Evolutionary conservation across 2,113 vertebrate species (phyloP).

Genomic region (Leucosticte australis): DNA sequence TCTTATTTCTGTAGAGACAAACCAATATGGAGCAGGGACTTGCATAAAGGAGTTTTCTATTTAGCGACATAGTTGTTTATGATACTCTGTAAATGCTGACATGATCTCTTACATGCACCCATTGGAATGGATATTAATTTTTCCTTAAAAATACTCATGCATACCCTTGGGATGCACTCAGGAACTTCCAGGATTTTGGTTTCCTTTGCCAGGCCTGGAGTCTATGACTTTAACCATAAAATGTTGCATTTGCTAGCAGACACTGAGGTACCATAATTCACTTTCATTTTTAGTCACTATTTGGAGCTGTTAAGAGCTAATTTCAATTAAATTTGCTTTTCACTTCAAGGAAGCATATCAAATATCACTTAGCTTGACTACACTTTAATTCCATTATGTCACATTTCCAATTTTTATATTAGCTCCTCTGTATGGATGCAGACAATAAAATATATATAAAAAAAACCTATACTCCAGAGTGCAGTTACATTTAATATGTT

Average conservation of each 20-base stretch:
- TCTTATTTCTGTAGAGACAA: not conserved
- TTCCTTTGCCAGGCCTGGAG: not conserved
- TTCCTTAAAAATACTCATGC: not conserved
- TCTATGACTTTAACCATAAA: not conserved
- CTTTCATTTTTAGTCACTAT: conserved; percentile 1
- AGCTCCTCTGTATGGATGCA: not conserved
- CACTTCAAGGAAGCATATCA: conserved; percentile 4
- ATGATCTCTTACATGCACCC: not conserved
- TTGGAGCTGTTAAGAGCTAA: not conserved
- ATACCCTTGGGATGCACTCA: not conserved
- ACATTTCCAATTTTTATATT: conserved; percentile 24
- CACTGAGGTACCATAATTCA: not conserved
- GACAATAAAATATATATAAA: not conserved
- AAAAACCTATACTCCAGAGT: not conserved
- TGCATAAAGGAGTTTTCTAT: not conserved
- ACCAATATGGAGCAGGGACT: not conserved
- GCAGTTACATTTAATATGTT: not conserved
- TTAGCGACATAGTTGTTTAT: not conserved
- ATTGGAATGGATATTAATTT: not conserved
- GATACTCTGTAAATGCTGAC: not conserved
- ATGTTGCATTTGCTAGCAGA: not conserved
- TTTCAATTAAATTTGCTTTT: conserved; percentile 22
- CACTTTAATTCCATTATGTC: conserved; percentile 25
- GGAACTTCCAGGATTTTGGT: not conserved
- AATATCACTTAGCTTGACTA: not conserved